Conservation (phyloP, 1,140 invertebrate genomes). For the Sycophaga agraensis region DNA sequence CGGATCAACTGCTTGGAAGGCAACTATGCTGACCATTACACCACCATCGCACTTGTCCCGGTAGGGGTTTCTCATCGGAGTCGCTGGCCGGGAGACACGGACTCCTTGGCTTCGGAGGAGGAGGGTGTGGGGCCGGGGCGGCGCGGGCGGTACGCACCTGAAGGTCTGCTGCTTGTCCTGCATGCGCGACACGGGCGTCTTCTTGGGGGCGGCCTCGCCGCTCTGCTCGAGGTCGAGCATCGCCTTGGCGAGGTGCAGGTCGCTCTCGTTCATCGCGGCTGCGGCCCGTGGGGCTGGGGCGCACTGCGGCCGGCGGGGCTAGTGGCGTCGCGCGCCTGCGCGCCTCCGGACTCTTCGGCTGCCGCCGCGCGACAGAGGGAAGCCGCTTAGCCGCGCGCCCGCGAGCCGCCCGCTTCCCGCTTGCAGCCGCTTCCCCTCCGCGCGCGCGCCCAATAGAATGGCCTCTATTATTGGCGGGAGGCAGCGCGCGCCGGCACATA, state of each 20-base stretch:
- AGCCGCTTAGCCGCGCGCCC: too few relatives aligned
- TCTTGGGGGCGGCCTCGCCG: conserved; percentile 31
- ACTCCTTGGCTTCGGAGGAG: too few relatives aligned
- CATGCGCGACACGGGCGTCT: conserved; percentile 42
- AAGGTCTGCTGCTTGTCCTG: conserved; percentile 53
- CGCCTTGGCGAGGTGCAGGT: conserved; percentile 65
- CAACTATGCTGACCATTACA: conserved; percentile 76
- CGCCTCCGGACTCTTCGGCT: not conserved
- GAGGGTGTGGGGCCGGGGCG: not conserved
- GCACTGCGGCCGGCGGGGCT: not conserved
- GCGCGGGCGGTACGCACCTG: conserved; percentile 37
- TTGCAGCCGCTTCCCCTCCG: too few relatives aligned
- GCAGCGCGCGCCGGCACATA: not conserved
- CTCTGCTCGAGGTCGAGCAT: conserved; percentile 57
- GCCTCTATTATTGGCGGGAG: conserved; percentile 5
- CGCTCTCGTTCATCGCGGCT: conserved; percentile 65
- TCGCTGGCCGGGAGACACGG: too few relatives aligned
- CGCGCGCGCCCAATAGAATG: not conserved
- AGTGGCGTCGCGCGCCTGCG: not conserved
- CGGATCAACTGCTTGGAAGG: conserved; percentile 93
- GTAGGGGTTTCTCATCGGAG: too few relatives aligned
- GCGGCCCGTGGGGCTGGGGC: too few relatives aligned
- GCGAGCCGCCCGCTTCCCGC: too few relatives aligned
- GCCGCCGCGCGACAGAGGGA: not conserved
- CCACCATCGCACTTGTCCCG: conserved; percentile 63